A percentile compares a stretch with the other conserved stretches of the same genome.
Evolutionary conservation across 2,888 invertebrate species (phyloP).

Genomic region (Polymixis flavicincta): DNA sequence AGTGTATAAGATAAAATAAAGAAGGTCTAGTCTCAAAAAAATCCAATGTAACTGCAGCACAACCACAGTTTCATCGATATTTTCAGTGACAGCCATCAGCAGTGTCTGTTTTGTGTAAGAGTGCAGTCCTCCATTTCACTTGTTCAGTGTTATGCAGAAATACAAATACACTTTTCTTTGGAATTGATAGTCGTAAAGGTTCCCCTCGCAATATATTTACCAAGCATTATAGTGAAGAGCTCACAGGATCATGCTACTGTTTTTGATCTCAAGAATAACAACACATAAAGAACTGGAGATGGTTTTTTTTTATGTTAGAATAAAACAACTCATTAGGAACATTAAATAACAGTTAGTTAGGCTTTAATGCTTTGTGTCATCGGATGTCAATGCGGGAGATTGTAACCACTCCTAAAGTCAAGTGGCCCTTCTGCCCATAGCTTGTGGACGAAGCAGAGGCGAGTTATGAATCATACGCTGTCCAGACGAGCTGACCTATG

Average conservation of each 20-base stretch:
- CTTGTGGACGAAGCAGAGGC: not conserved
- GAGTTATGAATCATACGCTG: conserved; percentile 38
- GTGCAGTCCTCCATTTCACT: not conserved
- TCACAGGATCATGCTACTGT: not conserved
- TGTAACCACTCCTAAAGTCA: not conserved
- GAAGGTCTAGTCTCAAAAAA: conserved; percentile 19
- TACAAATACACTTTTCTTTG: not conserved
- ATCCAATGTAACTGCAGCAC: not conserved
- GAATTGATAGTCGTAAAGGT: not conserved
- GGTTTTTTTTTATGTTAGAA: not conserved
- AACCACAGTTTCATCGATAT: not conserved
- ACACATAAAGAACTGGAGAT: too few species aligned
- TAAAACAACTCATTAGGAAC: not conserved
- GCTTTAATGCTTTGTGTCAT: not conserved
- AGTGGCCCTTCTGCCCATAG: conserved; percentile 33
- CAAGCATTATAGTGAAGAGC: too few species aligned
- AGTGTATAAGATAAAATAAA: not conserved
- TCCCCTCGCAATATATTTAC: not conserved
- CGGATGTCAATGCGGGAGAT: not conserved
- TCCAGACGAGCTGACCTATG: conserved; percentile 53
- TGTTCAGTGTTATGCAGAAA: not conserved
- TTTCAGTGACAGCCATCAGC: too few species aligned
- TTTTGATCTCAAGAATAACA: too few species aligned
- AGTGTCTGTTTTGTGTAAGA: not conserved
- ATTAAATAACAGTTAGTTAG: not conserved